Evolutionary conservation across 2,888 invertebrate genomes (phyloP).

Genomic region (Eueremaeus valkanovi): DNA sequence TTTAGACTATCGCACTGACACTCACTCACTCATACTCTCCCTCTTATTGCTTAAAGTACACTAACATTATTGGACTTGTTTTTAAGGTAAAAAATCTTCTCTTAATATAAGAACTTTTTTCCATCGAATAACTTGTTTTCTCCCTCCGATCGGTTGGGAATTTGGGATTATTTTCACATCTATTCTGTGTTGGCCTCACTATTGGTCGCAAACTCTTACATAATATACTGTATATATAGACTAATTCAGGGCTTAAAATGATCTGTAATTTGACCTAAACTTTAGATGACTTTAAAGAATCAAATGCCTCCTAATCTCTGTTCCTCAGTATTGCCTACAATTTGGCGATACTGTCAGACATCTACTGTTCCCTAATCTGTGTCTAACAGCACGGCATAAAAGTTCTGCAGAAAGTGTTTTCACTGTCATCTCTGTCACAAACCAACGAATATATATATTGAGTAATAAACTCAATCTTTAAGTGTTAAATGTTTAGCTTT

Average conservation of each 20-base stretch:
- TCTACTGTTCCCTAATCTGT: neutral
- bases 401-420: constrained; percentile 6
- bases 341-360: neutral
- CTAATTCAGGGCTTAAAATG: neutral
- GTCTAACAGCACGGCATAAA: neutral
- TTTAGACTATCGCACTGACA: no score
- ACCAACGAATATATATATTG: neutral
- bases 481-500: neutral
- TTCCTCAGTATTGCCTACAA: neutral
- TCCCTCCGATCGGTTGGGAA: constrained; percentile 17
- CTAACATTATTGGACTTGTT: neutral
- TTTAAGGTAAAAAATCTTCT: neutral
- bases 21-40: no score
- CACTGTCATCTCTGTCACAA: neutral
- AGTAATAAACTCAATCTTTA: no score
- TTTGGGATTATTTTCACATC: constrained; percentile 18
- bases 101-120: constrained; percentile 14
- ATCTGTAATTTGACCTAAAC: constrained; percentile 25
- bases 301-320: constrained; percentile 18
- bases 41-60: no score
- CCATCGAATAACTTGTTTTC: constrained; percentile 20
- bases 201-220: constrained; percentile 15
- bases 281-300: neutral
- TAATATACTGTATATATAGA: constrained; percentile 8
- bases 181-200: neutral